Evolutionary conservation across 2,888 invertebrate species (phyloP), one percentile per base, ranked within the genome.

Genomic region (Linnaemya vulpina): DNA sequence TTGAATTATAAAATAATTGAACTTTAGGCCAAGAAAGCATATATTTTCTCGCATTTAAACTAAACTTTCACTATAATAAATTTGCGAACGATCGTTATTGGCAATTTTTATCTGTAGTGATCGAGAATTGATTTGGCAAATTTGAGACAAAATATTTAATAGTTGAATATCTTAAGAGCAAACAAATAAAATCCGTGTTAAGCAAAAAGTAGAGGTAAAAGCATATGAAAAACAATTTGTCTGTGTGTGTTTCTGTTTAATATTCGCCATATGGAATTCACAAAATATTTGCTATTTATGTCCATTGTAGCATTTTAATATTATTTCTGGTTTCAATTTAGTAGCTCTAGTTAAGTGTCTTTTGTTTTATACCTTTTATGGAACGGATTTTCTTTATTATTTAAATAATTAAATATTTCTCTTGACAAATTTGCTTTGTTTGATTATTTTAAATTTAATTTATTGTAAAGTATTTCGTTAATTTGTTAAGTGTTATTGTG

Each of bases 401-500:
- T 70, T 46, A 46, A 62, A 17, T 9, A 22, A 73, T n/a, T n/a
- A 22, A 40, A 38, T 78, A 40, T 22, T 11, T 25, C 25, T 76
- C 46, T 40, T 46, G 25, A 67, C 4, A 17, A 38, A 40, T 58
- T 15, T 67, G 11, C 15, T 58, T 40, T 30, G 30, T 30, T 30
- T 30, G 30, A 3, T 30, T 3, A 30, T 30, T 46, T 46, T 73
- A 40, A 58, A 40, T 17, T 53, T 9, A 17, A 60, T 35, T 77
- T 73, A 74, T 80, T 80, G 17, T 71, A 63, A 73, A 74, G 11
- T 60, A 67, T 74, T 55, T 74, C 68, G 65, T 78, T 83, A 43
- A 43, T 51, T 70, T 51, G 22, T n/a, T 62, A 65, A 30, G 38
- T 46, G 9, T 40, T 63, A 11, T 40, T 1, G 25, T 22, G 13